These are phyloP conservation scores for Lophura nycthemera DNA, from an alignment of 2,113 vertebrate genomes.

Conservation along the genomic window DNA sequence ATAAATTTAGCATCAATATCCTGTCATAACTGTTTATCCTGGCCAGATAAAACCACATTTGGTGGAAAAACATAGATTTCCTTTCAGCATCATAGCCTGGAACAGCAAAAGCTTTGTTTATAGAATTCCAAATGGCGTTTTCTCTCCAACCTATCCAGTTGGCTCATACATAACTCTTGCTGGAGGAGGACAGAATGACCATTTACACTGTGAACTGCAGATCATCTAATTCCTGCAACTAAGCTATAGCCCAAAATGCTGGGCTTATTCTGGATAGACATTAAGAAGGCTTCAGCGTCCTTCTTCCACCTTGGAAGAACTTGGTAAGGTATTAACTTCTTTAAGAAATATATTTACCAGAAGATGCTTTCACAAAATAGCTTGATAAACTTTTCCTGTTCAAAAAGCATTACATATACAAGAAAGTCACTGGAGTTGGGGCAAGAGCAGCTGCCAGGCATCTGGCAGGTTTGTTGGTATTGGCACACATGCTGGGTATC, in stretches of 20 bases:
- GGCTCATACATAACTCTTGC: conserved; percentile 20
- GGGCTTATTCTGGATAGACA: background rate
- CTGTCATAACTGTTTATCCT: conserved; percentile 66
- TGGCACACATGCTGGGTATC: conserved; percentile 59
- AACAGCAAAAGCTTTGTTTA: conserved; percentile 68
- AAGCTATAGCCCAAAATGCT: background rate
- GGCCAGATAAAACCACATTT: conserved; percentile 67
- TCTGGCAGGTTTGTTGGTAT: conserved; percentile 70
- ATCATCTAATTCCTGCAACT: background rate
- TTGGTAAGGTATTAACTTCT: background rate
- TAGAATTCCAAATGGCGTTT: conserved; percentile 54
- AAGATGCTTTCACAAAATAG: conserved; percentile 21
- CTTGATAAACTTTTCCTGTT: conserved; percentile 2
- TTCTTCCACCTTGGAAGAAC: background rate
- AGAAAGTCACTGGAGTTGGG: conserved; percentile 51
- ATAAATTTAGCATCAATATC: conserved; percentile 72
- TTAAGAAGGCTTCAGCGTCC: background rate
- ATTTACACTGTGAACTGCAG: conserved; percentile 30
- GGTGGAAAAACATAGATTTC: conserved; percentile 66
- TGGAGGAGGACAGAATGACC: conserved; percentile 48
- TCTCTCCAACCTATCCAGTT: conserved; percentile 39
- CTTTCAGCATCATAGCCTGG: conserved; percentile 57
- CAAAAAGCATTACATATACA: conserved; percentile 31
- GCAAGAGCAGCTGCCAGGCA: conserved; percentile 67
- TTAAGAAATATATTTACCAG: background rate